Evolutionary conservation across 2,113 vertebrate genomes (phyloP).

Genomic region (Etheostoma spectabile): DNA sequence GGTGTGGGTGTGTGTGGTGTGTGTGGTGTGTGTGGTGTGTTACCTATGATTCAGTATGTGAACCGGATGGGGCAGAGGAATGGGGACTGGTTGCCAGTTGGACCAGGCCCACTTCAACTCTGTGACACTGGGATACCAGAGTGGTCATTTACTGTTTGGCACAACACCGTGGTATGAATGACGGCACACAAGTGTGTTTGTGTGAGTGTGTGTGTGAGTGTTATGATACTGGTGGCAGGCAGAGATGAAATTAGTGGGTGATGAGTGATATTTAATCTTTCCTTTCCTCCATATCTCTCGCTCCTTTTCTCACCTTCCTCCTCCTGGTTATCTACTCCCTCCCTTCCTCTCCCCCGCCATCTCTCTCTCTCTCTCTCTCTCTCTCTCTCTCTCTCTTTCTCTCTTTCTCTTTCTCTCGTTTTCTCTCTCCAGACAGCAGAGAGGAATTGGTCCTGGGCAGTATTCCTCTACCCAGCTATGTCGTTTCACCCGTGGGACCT

Average conservation of each 20-base stretch:
- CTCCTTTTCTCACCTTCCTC: constrained; percentile 42
- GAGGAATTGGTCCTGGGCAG: constrained; percentile 94
- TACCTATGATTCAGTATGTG: constrained; percentile 20
- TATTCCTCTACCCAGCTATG: constrained; percentile 95
- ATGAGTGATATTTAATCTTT: constrained; percentile 67
- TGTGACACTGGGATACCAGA: constrained; percentile 42
- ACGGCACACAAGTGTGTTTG: constrained; percentile 5
- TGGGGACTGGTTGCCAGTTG: constrained; percentile 37
- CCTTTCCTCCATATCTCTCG: constrained; percentile 39
- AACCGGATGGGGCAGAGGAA: constrained; percentile 8
- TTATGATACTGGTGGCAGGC: constrained; percentile 52
- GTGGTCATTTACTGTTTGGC: constrained; percentile 53
- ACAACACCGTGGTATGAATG: constrained; percentile 27
- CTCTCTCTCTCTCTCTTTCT: background rate
- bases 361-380: background rate
- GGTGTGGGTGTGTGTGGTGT: constrained; percentile 13
- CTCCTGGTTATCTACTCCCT: constrained; percentile 7
- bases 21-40: constrained; percentile 16
- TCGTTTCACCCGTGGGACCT: constrained; percentile 88
- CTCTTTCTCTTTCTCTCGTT: background rate
- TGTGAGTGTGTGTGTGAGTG: constrained; percentile 32
- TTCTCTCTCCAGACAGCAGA: constrained; percentile 89
- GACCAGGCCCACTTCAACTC: constrained; percentile 32
- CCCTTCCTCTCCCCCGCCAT: background rate
- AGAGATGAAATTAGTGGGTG: constrained; percentile 57